These are phyloP conservation scores for Medauroidea extradentata DNA, from an alignment of 1,140 invertebrate genomes.

Conservation along the genomic window DNA sequence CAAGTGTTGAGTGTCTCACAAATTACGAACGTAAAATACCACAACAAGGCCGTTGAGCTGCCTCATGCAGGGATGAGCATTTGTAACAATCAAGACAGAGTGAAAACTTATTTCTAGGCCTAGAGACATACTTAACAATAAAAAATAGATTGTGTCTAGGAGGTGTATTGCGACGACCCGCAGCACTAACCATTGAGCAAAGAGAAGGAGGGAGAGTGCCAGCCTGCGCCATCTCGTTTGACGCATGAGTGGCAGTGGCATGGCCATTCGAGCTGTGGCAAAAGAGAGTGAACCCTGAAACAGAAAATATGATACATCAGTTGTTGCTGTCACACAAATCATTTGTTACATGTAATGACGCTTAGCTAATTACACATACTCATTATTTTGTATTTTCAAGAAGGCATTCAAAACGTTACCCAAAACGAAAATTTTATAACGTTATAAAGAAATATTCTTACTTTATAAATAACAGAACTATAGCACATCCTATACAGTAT, in stretches of 20 bases:
- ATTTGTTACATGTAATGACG: no score
- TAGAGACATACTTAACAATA: neutral
- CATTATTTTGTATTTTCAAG: no score
- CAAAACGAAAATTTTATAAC: no score
- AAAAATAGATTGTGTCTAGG: no score
- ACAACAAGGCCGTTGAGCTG: constrained; percentile 1
- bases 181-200: constrained; percentile 9
- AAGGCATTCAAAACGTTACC: no score
- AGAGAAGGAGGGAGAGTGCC: neutral
- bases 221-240: neutral
- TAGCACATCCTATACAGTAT: no score
- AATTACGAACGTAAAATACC: neutral
- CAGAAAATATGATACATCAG: no score
- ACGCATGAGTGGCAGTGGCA: neutral
- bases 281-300: neutral
- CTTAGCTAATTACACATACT: no score
- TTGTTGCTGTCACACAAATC: no score
- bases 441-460: no score
- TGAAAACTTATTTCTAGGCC: neutral
- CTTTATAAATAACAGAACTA: no score
- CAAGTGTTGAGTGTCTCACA: neutral
- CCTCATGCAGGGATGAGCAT: neutral
- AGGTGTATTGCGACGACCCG: neutral
- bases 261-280: neutral
- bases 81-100: constrained; percentile 4